These are phyloP conservation scores for Carpatolechia fugitivella DNA, from an alignment of 2,888 invertebrate genomes.

Conservation along the genomic window DNA sequence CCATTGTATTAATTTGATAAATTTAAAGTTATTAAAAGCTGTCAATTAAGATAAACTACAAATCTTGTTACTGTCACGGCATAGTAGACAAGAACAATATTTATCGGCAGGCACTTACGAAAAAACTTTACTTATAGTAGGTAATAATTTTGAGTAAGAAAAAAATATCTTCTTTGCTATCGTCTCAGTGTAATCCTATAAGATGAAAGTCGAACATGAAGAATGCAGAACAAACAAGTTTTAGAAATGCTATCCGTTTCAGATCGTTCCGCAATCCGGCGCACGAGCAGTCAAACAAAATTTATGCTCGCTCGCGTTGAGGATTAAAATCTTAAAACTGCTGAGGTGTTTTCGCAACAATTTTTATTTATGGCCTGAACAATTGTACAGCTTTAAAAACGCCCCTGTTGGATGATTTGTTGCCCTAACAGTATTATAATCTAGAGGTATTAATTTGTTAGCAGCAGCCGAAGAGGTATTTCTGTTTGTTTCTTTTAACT, in stretches of 20 bases:
- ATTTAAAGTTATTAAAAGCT: no score
- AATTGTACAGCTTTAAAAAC: slow-evolving; percentile 53
- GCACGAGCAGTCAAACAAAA: slow-evolving; percentile 55
- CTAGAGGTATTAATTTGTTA: slow-evolving; percentile 30
- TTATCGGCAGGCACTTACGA: no score
- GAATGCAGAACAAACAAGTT: slow-evolving; percentile 14
- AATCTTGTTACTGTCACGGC: no score
- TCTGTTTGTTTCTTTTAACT: slow-evolving; percentile 13
- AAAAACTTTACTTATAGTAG: no score
- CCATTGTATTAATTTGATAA: no score
- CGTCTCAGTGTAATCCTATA: neutral
- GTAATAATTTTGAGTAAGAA: no score
- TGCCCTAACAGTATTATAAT: slow-evolving; percentile 40
- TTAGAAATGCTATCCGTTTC: slow-evolving; percentile 24
- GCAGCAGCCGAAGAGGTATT: slow-evolving; percentile 28
- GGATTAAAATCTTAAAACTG: slow-evolving; percentile 72
- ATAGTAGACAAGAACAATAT: no score
- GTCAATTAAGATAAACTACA: no score
- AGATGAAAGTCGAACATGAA: slow-evolving; percentile 7
- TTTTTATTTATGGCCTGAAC: slow-evolving; percentile 64
- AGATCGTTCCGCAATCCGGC: slow-evolving; percentile 31
- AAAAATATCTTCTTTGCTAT: no score
- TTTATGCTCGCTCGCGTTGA: slow-evolving; percentile 51
- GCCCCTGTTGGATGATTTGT: slow-evolving; percentile 52
- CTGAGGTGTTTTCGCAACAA: slow-evolving; percentile 63